A percentile compares a stretch with the other conserved stretches of the same genome.
Evolutionary conservation across 2,888 invertebrate species (phyloP).

Genomic region (Teleogryllus oceanicus): DNA sequence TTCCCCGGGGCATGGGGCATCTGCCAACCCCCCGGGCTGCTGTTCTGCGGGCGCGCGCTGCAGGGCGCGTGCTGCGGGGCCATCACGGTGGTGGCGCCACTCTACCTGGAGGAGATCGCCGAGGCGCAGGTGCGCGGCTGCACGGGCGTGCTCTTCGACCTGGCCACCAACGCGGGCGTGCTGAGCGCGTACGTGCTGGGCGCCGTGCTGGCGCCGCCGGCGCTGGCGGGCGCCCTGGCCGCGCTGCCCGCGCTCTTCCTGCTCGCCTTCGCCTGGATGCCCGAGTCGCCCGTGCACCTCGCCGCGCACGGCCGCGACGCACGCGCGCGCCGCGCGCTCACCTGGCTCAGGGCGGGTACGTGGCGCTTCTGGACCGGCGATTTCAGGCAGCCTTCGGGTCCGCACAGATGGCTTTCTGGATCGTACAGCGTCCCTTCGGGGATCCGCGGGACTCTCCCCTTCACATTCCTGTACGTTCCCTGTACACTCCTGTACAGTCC

Average conservation of each 20-base stretch:
- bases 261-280: neutral
- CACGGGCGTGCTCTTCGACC: neutral
- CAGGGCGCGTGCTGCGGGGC: neutral
- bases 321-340: neutral
- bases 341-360: neutral
- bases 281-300: slow-evolving; percentile 20
- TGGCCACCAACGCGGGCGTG: slow-evolving; percentile 7
- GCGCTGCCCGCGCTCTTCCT: neutral
- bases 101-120: slow-evolving; percentile 22
- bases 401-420: no score
- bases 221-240: neutral
- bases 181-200: slow-evolving; percentile 20
- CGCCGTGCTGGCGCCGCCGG: neutral
- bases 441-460: no score
- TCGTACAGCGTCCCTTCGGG: no score
- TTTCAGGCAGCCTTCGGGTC: no score
- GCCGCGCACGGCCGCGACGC: neutral
- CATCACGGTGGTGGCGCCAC: slow-evolving; percentile 18
- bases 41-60: neutral
- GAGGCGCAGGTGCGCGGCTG: slow-evolving; percentile 20
- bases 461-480: no score
- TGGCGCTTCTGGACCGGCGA: neutral
- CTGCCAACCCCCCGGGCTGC: neutral
- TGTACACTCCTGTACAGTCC: no score
- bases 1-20: no score